Percentiles rank a stretch among this genome's conserved stretches.
phyloP scores from a whole-genome alignment of 2,113 vertebrate genomes.

The Chloropsis cyanopogon region DNA sequence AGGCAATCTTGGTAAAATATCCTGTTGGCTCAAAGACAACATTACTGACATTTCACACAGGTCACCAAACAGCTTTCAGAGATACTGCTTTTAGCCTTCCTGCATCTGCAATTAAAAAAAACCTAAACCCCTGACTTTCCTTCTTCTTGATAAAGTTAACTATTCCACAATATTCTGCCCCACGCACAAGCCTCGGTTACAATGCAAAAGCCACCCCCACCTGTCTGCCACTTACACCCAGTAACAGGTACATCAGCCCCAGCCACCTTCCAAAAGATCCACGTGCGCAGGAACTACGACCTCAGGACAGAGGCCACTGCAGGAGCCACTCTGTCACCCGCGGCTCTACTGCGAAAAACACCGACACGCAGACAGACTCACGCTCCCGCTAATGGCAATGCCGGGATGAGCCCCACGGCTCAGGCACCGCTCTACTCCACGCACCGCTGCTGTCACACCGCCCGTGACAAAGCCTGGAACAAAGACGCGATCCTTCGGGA shows the following conservation, averaged over 20 bases:
- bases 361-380: neutral
- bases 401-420: neutral
- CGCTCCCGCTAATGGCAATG: accelerated
- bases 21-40: neutral
- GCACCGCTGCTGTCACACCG: neutral
- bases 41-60: neutral
- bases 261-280: neutral
- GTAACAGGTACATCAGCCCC: neutral
- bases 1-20: neutral
- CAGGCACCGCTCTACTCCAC: neutral
- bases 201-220: neutral
- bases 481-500: neutral
- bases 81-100: neutral
- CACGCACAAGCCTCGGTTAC: neutral
- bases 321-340: neutral
- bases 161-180: neutral
- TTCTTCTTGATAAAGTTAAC: neutral
- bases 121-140: neutral
- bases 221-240: neutral
- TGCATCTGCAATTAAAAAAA: neutral
- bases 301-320: neutral
- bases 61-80: neutral
- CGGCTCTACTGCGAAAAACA: neutral
- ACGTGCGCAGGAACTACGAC: neutral
- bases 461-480: neutral